These are phyloP conservation scores for Hylyphantes graminicola DNA, from an alignment of 1,140 invertebrate genomes.

Conservation along the genomic window DNA sequence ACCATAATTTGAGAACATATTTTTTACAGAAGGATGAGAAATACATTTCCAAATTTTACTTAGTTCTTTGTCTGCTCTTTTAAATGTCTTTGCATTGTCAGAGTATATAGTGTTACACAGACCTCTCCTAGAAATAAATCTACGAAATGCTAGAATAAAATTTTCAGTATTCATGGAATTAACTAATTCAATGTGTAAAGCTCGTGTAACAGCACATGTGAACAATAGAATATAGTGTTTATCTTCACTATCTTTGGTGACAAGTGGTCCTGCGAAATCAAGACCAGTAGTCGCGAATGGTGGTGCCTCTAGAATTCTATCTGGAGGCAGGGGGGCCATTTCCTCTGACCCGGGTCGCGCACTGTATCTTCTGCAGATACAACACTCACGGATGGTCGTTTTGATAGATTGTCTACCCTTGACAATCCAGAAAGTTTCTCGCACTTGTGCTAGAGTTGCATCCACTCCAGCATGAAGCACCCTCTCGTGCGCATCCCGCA, in stretches of 20 bases:
- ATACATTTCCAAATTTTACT: not conserved
- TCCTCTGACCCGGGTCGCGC: not conserved
- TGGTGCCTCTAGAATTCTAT: not conserved
- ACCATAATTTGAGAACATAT: not conserved
- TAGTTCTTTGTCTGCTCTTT: conserved; percentile 63
- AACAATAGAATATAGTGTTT: not conserved
- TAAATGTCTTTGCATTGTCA: conserved; percentile 67
- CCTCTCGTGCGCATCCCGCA: not conserved
- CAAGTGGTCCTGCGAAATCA: not conserved
- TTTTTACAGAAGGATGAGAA: not conserved
- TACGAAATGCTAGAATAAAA: not conserved
- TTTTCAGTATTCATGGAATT: not conserved
- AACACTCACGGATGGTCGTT: not conserved
- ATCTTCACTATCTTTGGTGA: not conserved
- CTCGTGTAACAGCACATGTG: not conserved
- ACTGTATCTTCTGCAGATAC: not conserved
- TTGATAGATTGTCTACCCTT: not conserved
- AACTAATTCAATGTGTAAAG: not conserved
- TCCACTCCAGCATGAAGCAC: no score
- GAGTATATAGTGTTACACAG: conserved; percentile 58
- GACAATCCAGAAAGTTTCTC: no score
- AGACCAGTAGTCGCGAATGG: not conserved
- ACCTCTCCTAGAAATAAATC: not conserved
- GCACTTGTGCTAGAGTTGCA: no score
- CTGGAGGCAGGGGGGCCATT: not conserved